A percentile compares a stretch with the other conserved stretches of the same genome.
phyloP scores from a whole-genome alignment of 2,888 invertebrate genomes.

The Drosophila demipolita region DNA sequence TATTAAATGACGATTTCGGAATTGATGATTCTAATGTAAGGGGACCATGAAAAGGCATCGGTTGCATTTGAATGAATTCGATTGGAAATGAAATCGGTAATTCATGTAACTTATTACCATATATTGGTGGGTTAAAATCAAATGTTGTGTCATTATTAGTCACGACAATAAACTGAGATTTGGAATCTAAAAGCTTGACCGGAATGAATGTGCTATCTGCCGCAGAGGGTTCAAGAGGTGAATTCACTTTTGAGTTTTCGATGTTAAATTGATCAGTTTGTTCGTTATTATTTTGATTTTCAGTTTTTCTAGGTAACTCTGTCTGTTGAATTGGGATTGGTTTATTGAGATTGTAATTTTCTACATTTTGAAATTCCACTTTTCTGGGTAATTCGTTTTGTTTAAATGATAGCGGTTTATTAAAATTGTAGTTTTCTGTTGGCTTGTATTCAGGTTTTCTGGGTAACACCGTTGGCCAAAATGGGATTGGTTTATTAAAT shows the following conservation, averaged over 20 bases:
- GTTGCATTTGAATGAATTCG: slow-evolving; percentile 79
- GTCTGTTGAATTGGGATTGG: slow-evolving; percentile 6
- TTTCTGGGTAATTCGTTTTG: slow-evolving; percentile 19
- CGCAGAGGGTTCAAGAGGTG: slow-evolving; percentile 50
- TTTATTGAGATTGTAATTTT: slow-evolving; percentile 42
- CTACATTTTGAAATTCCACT: slow-evolving; percentile 27
- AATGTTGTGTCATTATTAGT: slow-evolving; percentile 45
- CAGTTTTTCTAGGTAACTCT: slow-evolving; percentile 9
- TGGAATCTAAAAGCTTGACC: slow-evolving; percentile 39
- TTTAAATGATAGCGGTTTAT: slow-evolving; percentile 18
- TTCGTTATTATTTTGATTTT: slow-evolving; percentile 8
- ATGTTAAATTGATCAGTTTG: slow-evolving; percentile 15
- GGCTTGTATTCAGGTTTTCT: slow-evolving; percentile 5
- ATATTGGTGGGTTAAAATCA: slow-evolving; percentile 38
- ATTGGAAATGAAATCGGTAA: slow-evolving; percentile 75
- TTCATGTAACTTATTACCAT: slow-evolving; percentile 60
- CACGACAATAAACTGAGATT: slow-evolving; percentile 54
- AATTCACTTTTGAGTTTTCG: slow-evolving; percentile 19
- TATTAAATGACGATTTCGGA: slow-evolving; percentile 22
- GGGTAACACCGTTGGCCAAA: slow-evolving; percentile 13
- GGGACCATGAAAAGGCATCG: slow-evolving; percentile 79
- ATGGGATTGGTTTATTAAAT: slow-evolving; percentile 15
- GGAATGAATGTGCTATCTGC: slow-evolving; percentile 56
- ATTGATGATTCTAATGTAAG: slow-evolving; percentile 54
- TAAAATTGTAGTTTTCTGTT: slow-evolving; percentile 1